Base-by-base conservation (phyloP, 1,140 invertebrate genomes). In the Trialeurodes vaporariorum region DNA sequence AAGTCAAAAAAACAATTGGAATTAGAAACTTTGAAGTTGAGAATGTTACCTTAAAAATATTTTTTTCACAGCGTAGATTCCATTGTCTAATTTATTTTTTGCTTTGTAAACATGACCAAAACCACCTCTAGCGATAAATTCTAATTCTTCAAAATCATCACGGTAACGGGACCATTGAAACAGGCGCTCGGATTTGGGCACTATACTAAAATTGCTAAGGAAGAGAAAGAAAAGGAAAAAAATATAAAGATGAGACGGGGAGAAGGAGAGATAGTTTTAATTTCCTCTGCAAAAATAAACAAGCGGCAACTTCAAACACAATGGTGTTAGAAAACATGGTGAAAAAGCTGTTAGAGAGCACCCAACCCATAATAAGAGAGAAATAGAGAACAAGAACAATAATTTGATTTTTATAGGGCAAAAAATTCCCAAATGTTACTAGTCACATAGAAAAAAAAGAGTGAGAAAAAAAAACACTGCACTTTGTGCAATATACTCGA, bases 31-130 rank as follows among this genome's bases (percentile, higher is more conserved):
- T n/a, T n/a, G n/a, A n/a, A n/a, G n/a, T n/a, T 12, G 5, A 64
- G 80, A 80, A n/a, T 80, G 80, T 49, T 83, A 85, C 69, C 80
- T 81, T 58, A 91, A 85, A 69, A 80, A 79, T 49, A 93, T 87
- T 77, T 91, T 91, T 76, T 93, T 93, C 1, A 93, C 81, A 13
- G 91, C 91, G 82, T 93, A 93, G 70, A 86, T 81, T 17, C 83
- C 82, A 21, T 85, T 84, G 76, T 93, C 91, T 1, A 93, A 74
- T 73, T 86, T 84, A 76, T 92, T 85, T 73, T 80, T 78, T 0
- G 83, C 86, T 77, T 83, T 81, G 68, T 77, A 85, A 17, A 86
- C 87, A 70, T 81, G 78, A 13, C 87, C 87, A 78, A 92, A 92
- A 5, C 89, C 90, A 62, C 91, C 91, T 68, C 81, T 81, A 27